Conservation (phyloP, 2,797 vertebrate species). For the Epinephelus malabaricus region DNA sequence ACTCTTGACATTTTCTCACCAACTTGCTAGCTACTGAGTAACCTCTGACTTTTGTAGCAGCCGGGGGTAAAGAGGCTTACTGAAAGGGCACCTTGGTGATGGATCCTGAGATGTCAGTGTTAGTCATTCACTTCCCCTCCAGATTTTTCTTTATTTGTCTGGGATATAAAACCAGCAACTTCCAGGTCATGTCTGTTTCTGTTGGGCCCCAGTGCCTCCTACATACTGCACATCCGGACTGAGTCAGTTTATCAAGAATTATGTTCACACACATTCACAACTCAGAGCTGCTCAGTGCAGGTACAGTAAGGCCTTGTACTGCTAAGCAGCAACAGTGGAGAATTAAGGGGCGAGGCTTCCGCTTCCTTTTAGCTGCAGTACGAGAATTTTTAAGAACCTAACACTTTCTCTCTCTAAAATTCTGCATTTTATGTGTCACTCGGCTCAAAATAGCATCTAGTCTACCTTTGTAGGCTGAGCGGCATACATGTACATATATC, state of each 20-base stretch:
- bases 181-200: slow-evolving; percentile 5
- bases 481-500: neutral
- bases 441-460: slow-evolving; percentile 31
- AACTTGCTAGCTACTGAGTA: slow-evolving; percentile 15
- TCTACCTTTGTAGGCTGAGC: slow-evolving; percentile 4
- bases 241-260: neutral
- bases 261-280: slow-evolving; percentile 5
- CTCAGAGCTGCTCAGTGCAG: slow-evolving; percentile 4
- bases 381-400: neutral
- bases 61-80: neutral
- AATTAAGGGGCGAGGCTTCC: neutral
- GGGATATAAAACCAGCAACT: slow-evolving; percentile 12
- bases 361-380: neutral
- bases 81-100: slow-evolving; percentile 7
- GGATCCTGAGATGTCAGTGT: neutral
- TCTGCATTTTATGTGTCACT: neutral
- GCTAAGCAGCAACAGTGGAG: neutral
- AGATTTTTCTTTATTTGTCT: slow-evolving; percentile 6
- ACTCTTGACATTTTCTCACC: neutral
- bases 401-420: neutral
- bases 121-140: slow-evolving; percentile 31
- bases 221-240: neutral
- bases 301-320: neutral
- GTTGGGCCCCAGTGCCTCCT: neutral
- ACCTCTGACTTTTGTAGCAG: slow-evolving; percentile 13